Evolutionary conservation across 2,888 invertebrate species (phyloP), one percentile per base, ranked within the genome.

Genomic region (Agrilus cyanescens): DNA sequence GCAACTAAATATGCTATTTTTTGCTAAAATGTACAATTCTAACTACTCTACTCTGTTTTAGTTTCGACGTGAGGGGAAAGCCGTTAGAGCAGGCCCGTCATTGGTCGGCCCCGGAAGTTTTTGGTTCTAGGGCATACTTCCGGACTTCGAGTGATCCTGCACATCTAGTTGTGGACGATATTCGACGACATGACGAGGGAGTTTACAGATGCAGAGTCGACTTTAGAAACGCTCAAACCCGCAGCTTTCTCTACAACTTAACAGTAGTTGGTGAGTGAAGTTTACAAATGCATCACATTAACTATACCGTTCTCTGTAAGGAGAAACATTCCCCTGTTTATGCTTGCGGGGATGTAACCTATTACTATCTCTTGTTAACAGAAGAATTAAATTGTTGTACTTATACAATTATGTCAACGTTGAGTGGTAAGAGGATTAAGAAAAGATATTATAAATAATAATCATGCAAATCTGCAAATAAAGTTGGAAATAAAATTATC

Each of bases 201-300:
- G 79, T 86, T 54, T 91, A 90, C 72, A 76, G 90, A 50, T 91
- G 91, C 67, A 73, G 90, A 49, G 85, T 90, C 53, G 90, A 91
- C 74, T 91, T 89, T 72, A 75, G 85, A 50, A 86, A 87, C 66
- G 85, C 87, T 50, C 89, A 89, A 69, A 89, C 90, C 47, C 80
- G 87, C 63, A 88, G 85, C 70, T 83, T 86, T 68, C 78, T 85
- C 61, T 88, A 89, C 70, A 88, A 89, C 70, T 80, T 91, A 59
- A 87, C 88, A 50, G 87, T 91, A 53, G 85, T 89, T 60, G 87
- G 90, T 90, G 63, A 83, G 85, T 75, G 59, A 43, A 14, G 33
- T 14, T 13, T 33, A 14, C 33, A 33, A n/a, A 14, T 33, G 13
- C 14, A 33, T 33, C 15, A 33, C 13, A 33, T 33, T 33, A 14